Evolutionary conservation across 2,888 invertebrate species (phyloP).

Genomic region (Fissipunctia ypsillon): DNA sequence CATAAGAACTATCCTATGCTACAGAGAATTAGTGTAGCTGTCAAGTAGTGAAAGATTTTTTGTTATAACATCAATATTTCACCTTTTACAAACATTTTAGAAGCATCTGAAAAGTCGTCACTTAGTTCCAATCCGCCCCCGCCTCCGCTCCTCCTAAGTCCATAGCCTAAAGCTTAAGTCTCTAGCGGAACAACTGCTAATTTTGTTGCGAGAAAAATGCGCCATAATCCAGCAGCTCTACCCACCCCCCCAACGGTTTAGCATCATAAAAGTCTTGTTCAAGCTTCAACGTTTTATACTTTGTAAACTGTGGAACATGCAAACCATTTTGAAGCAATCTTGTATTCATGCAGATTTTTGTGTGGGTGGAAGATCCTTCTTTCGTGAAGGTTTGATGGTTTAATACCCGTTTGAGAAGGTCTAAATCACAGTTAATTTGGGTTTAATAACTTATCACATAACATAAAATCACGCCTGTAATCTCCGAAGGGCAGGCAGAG

Average conservation of each 20-base stretch:
- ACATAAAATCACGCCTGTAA: background rate
- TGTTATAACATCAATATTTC: no score
- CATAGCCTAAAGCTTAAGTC: slow-evolving; percentile 54
- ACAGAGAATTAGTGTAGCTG: no score
- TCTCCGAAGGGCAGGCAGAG: background rate
- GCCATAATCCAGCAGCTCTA: slow-evolving; percentile 58
- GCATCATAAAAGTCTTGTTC: slow-evolving; percentile 58
- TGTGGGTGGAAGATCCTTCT: background rate
- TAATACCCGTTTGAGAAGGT: background rate
- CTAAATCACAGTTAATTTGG: background rate
- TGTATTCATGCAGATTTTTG: slow-evolving; percentile 21
- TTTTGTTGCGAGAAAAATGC: slow-evolving; percentile 66
- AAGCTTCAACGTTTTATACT: slow-evolving; percentile 56
- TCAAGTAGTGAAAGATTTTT: no score
- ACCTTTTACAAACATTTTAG: no score
- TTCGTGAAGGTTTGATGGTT: background rate
- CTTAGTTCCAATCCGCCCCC: slow-evolving; percentile 9
- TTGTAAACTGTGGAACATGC: slow-evolving; percentile 53
- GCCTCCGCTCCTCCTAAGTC: slow-evolving; percentile 2
- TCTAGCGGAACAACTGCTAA: slow-evolving; percentile 61
- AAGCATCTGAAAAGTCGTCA: background rate
- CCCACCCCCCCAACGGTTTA: slow-evolving; percentile 46
- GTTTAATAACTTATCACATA: background rate
- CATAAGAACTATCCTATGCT: background rate
- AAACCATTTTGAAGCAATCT: slow-evolving; percentile 55